Evolutionary conservation across 2,113 vertebrate species (phyloP).

Genomic region (Eublepharis macularius): DNA sequence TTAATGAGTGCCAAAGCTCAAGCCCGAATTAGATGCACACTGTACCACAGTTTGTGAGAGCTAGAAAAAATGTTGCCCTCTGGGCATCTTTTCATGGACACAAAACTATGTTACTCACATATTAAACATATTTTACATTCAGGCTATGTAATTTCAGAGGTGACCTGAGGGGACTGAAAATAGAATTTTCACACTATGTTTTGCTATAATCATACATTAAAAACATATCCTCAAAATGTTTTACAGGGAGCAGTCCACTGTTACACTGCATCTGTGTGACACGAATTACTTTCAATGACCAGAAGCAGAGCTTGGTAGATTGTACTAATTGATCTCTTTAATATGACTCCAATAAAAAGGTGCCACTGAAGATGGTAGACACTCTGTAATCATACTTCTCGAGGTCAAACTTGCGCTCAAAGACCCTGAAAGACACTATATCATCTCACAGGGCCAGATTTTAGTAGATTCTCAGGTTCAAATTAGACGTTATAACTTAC

Average conservation of each 20-base stretch:
- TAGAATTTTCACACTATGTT: background rate
- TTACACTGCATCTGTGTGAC: background rate
- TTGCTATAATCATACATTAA: background rate
- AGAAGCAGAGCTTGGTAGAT: background rate
- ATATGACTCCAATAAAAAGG: background rate
- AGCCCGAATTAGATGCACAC: constrained; percentile 17
- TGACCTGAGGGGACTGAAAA: background rate
- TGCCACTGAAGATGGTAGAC: background rate
- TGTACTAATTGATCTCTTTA: background rate
- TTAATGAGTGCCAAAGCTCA: constrained; percentile 8
- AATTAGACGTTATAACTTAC: no score
- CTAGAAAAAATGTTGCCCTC: background rate
- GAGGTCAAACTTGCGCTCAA: background rate
- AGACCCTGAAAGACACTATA: constrained; percentile 3
- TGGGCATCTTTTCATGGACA: background rate
- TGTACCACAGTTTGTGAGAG: background rate
- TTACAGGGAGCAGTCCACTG: background rate
- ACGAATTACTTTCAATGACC: background rate
- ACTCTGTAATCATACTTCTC: background rate
- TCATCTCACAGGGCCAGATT: background rate
- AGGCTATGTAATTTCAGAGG: constrained; percentile 9
- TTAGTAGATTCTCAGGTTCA: background rate
- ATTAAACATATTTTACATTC: constrained; percentile 17
- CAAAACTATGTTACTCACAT: background rate
- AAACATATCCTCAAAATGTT: background rate